Evolutionary conservation across 2,113 vertebrate genomes (phyloP).

Genomic region (Callipepla californica): DNA sequence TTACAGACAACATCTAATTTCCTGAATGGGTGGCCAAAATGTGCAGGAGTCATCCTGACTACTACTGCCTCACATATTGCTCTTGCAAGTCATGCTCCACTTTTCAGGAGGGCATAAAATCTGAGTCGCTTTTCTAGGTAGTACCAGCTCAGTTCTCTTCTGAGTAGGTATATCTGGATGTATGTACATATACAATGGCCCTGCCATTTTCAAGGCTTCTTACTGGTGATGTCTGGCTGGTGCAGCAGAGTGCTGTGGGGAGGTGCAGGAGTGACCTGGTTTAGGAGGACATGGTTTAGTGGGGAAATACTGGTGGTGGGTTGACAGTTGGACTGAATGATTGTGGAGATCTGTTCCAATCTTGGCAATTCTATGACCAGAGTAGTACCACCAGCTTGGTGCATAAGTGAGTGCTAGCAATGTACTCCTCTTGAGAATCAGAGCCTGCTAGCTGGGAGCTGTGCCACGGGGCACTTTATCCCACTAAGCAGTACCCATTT

Average conservation of each 20-base stretch:
- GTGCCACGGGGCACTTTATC: fast-evolving
- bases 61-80: background rate
- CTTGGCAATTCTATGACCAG: too few species aligned
- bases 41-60: slow-evolving; percentile 20
- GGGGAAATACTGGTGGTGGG: too few species aligned
- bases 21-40: slow-evolving; percentile 35
- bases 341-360: too few species aligned
- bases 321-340: too few species aligned
- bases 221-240: fast-evolving
- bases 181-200: fast-evolving
- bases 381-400: background rate
- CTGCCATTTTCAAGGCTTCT: background rate
- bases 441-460: background rate
- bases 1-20: slow-evolving; percentile 66
- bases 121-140: background rate
- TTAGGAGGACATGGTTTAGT: too few species aligned
- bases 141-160: fast-evolving
- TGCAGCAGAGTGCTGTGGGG: fast-evolving
- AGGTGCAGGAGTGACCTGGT: fast-evolving
- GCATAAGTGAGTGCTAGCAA: fast-evolving
- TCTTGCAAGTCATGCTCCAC: background rate
- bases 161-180: background rate
- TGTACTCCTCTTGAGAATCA: background rate
- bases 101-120: background rate
- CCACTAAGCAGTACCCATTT: background rate